A percentile compares a stretch with the other conserved stretches of the same genome.
Evolutionary conservation across 2,888 invertebrate genomes (phyloP).

Genomic region (Drosophila hamatofila): DNA sequence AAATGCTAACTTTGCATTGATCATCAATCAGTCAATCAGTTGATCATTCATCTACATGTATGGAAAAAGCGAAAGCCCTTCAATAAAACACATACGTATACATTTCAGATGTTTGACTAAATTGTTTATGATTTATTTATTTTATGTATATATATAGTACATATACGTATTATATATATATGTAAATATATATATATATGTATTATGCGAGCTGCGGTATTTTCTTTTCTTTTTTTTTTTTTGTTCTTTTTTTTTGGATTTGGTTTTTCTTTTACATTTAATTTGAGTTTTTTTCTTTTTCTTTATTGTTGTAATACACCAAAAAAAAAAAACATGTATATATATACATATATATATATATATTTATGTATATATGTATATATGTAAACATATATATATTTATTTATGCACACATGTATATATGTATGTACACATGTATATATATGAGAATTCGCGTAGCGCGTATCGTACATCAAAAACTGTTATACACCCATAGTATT

Average conservation of each 20-base stretch:
- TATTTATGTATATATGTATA: not conserved
- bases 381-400: constrained; percentile 5
- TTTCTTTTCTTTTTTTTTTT: constrained; percentile 31
- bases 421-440: constrained; percentile 10
- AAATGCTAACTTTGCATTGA: not conserved
- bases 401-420: constrained; percentile 13
- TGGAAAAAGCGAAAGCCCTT: no score
- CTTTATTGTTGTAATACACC: constrained; percentile 21
- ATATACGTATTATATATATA: constrained; percentile 9
- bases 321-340: constrained; percentile 18
- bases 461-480: constrained; percentile 22
- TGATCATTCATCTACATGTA: not conserved
- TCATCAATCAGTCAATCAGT: not conserved
- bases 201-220: constrained; percentile 45
- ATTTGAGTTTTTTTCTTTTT: not conserved
- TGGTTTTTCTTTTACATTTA: constrained; percentile 33
- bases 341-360: not conserved
- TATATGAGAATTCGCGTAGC: constrained; percentile 6
- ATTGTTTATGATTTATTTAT: constrained; percentile 78
- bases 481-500: constrained; percentile 9
- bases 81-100: constrained; percentile 36
- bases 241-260: constrained; percentile 25
- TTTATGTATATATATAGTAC: constrained; percentile 28
- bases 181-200: constrained; percentile 28
- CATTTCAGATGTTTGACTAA: constrained; percentile 73